phyloP scores from a whole-genome alignment of 1,140 invertebrate species.

The Onthophagus taurus region DNA sequence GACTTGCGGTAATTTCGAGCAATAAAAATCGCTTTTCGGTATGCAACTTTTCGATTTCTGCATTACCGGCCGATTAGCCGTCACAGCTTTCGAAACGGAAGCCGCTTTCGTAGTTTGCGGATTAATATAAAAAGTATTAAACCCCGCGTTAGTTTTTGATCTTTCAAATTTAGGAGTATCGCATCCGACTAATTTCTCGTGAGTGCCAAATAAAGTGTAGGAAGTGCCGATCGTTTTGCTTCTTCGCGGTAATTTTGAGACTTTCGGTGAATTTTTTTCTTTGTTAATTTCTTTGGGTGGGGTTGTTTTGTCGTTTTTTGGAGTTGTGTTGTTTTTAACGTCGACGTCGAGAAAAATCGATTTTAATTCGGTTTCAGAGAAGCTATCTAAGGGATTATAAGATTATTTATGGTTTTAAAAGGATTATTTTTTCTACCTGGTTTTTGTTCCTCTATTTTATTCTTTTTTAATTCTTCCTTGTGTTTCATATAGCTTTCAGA shows the following conservation, averaged over 20 bases:
- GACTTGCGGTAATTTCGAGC: background rate
- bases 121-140: background rate
- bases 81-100: background rate
- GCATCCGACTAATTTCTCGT: background rate
- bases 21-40: background rate
- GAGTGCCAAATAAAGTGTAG: background rate
- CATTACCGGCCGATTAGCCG: background rate
- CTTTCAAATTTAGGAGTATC: background rate
- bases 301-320: background rate
- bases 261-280: too few relatives aligned
- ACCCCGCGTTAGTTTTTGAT: background rate
- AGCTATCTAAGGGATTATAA: too few relatives aligned
- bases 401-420: background rate
- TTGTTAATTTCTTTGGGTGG: too few relatives aligned
- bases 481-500: constrained; percentile 2
- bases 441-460: background rate
- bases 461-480: background rate
- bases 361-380: too few relatives aligned
- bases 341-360: too few relatives aligned
- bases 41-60: constrained; percentile 5
- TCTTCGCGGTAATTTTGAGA: too few relatives aligned
- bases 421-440: background rate
- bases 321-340: background rate
- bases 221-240: too few relatives aligned
- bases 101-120: background rate